Conservation (phyloP, 2,888 invertebrate species). For the Eudasyphora cyanicolor region DNA sequence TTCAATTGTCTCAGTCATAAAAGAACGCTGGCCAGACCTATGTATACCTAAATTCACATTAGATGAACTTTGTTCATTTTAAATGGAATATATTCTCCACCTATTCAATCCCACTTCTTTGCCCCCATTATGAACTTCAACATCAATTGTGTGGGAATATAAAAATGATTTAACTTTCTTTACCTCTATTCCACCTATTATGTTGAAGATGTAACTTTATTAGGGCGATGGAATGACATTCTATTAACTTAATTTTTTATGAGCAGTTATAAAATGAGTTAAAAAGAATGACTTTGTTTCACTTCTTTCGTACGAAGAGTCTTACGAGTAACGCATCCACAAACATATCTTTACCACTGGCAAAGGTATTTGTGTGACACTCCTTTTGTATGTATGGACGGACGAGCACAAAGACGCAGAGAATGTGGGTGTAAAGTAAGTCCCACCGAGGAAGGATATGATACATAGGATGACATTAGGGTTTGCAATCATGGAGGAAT, state of each 20-base stretch:
- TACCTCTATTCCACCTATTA: background rate
- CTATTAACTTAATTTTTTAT: slow-evolving; percentile 36
- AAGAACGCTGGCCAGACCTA: too few relatives aligned
- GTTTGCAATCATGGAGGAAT: too few relatives aligned
- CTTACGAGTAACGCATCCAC: background rate
- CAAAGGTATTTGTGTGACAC: slow-evolving; percentile 21
- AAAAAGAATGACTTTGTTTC: slow-evolving; percentile 34
- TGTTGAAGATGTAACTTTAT: slow-evolving; percentile 14
- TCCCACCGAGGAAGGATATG: background rate
- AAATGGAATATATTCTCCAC: background rate
- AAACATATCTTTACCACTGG: background rate
- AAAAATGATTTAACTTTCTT: slow-evolving; percentile 14
- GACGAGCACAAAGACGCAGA: background rate
- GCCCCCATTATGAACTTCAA: background rate
- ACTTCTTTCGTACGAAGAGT: background rate
- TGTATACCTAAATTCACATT: too few relatives aligned
- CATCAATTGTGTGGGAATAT: background rate
- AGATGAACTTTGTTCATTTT: too few relatives aligned
- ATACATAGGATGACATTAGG: background rate
- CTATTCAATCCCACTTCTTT: background rate
- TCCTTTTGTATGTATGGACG: slow-evolving; percentile 23
- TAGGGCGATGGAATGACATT: slow-evolving; percentile 2
- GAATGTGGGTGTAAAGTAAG: background rate
- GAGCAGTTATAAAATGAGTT: slow-evolving; percentile 27
- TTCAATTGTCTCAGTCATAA: too few relatives aligned